Percentiles rank a stretch among this genome's conserved stretches.
Conservation (phyloP, 2,113 vertebrate species). For the Misgurnus mizolepis region DNA sequence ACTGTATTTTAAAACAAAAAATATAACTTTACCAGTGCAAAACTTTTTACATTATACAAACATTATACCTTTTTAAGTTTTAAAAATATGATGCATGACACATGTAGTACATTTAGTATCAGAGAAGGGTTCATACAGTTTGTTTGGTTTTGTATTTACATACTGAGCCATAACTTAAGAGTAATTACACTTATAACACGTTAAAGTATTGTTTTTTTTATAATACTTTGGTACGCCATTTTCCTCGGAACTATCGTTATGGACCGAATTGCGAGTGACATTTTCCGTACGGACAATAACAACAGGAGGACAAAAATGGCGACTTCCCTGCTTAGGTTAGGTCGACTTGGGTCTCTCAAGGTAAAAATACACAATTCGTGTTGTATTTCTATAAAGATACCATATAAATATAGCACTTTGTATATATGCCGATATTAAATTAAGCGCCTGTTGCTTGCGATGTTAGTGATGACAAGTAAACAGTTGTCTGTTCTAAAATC, state of each 20-base stretch:
- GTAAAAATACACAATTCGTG: constrained; percentile 53
- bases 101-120: too few species aligned
- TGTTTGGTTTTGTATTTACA: too few species aligned
- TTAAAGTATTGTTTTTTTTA: not conserved
- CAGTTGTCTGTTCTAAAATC: not conserved
- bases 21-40: too few species aligned
- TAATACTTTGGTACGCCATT: not conserved
- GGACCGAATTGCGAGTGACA: not conserved
- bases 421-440: not conserved
- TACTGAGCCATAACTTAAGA: too few species aligned
- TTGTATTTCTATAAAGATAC: not conserved
- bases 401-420: not conserved
- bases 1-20: too few species aligned
- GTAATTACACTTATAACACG: too few species aligned
- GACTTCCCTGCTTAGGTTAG: constrained; percentile 66
- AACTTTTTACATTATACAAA: too few species aligned
- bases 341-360: constrained; percentile 70
- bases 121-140: too few species aligned
- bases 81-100: too few species aligned
- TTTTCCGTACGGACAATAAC: constrained; percentile 61
- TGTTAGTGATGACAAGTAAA: not conserved
- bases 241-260: not conserved
- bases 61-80: too few species aligned
- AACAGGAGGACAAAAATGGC: constrained; percentile 67
- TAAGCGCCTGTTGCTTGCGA: not conserved